phyloP scores from a whole-genome alignment of 1,140 invertebrate genomes.

The Hycleus phaleratus region DNA sequence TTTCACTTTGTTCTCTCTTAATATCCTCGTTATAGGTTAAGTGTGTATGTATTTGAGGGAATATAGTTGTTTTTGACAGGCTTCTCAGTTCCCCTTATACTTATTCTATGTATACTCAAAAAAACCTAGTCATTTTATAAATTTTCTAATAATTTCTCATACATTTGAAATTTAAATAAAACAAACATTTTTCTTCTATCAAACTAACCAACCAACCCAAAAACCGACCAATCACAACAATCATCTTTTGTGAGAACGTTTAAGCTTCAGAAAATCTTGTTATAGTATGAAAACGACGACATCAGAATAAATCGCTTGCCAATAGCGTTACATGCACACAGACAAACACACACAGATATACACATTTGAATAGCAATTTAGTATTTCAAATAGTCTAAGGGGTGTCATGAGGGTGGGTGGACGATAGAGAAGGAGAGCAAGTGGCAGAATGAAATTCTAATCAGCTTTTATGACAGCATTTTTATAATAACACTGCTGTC shows the following conservation, averaged over 20 bases:
- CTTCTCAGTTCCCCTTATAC: too few relatives aligned
- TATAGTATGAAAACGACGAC: conserved; percentile 18
- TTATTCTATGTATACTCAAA: too few relatives aligned
- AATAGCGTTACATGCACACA: conserved; percentile 29
- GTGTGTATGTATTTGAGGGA: too few relatives aligned
- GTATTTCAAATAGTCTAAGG: conserved; percentile 21
- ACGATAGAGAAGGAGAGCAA: too few relatives aligned
- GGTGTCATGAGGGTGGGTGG: conserved; percentile 3
- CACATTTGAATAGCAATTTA: conserved; percentile 41
- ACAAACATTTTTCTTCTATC: conserved; percentile 38
- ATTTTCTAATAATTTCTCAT: too few relatives aligned
- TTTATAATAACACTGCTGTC: conserved; percentile 28
- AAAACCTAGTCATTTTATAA: too few relatives aligned
- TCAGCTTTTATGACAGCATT: conserved; percentile 37
- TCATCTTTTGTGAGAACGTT: not conserved
- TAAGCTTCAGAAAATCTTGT: conserved; percentile 12
- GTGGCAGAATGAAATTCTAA: conserved; percentile 34
- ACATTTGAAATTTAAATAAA: conserved; percentile 37
- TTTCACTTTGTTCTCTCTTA: conserved; percentile 19
- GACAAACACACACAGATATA: not conserved
- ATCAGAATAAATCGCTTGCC: conserved; percentile 40
- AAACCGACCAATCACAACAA: too few relatives aligned
- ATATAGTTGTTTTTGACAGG: too few relatives aligned
- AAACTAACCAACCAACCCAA: too few relatives aligned
- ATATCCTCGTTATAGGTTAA: too few relatives aligned